Evolutionary conservation across 2,797 vertebrate species (phyloP), one percentile per base, ranked within the genome.

Genomic region (Gymnoscopelus microlampas): DNA sequence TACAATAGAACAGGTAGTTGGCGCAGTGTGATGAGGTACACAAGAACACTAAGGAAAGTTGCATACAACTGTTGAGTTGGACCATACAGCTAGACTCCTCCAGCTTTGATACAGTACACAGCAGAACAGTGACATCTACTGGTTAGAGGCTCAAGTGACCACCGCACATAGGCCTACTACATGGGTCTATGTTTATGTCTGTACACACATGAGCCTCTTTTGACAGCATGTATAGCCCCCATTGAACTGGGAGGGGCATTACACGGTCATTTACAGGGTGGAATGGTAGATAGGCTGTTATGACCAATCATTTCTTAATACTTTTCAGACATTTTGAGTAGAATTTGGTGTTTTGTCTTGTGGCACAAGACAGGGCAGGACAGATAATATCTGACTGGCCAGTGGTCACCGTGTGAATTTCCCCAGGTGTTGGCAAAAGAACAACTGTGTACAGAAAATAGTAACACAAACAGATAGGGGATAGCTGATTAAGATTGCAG

Each of bases 341-440:
- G 35, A 59, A 19, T 53, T 5, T n/a, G 19, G 49, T 24, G 2
- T 50, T 49, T 32, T 48, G 57, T 8, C 26, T 6, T 32, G 5
- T 6, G 50, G 50, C 0, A 14, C 7, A 14, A 5, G 9, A 5
- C 0, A 0, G 19, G 2, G 10, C 32, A 60, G 3, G n/a, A n/a
- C n/a, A n/a, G n/a, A 26, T 6, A 54, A 53, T 68, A 62, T 51
- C 13, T 15, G 15, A 57, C 49, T 24, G 8, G 47, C 53, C 4
- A 64, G 23, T n/a, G 14, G 70, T 19, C 9, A 53, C 29, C 68
- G 44, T 88, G 88, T 81, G 89, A 90, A 89, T 60, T 7, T 53
- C 50, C 64, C 13, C 84, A 86, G 80, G 63, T 85, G 66, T 63
- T 77, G 39, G 14, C 24, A 5, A 23, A 60, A 2, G 1, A 58